These are phyloP conservation scores for Picus viridis DNA, from an alignment of 2,797 vertebrate genomes.

Conservation along the genomic window DNA sequence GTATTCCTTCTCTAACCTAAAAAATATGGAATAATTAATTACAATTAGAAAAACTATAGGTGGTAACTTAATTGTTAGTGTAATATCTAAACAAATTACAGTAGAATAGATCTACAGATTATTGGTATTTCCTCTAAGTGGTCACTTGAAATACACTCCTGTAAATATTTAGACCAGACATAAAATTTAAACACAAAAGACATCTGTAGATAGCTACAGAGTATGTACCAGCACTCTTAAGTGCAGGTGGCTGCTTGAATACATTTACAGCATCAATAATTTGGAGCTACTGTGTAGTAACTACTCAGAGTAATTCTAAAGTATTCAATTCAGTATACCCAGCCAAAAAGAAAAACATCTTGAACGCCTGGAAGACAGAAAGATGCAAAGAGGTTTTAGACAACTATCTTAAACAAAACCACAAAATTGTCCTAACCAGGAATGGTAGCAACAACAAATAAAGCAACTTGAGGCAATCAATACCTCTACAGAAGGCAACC, in stretches of 20 bases:
- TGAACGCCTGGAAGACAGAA: neutral
- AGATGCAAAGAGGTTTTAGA: neutral
- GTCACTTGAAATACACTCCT: neutral
- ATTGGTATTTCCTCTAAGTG: neutral
- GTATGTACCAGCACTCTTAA: neutral
- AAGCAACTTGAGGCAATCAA: neutral
- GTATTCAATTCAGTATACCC: neutral
- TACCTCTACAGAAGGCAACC: neutral
- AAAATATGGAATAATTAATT: constrained; percentile 29
- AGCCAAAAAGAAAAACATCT: neutral
- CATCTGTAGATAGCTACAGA: neutral
- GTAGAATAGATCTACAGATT: neutral
- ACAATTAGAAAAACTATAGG: neutral
- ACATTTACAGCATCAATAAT: neutral
- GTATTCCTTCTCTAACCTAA: constrained; percentile 97
- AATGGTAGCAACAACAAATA: neutral
- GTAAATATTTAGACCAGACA: neutral
- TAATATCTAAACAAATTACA: neutral
- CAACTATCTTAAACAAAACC: neutral
- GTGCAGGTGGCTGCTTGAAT: neutral
- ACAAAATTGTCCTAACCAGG: neutral
- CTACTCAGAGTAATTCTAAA: neutral
- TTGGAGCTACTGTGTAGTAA: neutral
- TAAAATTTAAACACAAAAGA: neutral
- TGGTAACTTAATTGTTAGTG: neutral